These are phyloP conservation scores for Scopus umbretta DNA, from an alignment of 2,113 vertebrate genomes.

Conservation along the genomic window DNA sequence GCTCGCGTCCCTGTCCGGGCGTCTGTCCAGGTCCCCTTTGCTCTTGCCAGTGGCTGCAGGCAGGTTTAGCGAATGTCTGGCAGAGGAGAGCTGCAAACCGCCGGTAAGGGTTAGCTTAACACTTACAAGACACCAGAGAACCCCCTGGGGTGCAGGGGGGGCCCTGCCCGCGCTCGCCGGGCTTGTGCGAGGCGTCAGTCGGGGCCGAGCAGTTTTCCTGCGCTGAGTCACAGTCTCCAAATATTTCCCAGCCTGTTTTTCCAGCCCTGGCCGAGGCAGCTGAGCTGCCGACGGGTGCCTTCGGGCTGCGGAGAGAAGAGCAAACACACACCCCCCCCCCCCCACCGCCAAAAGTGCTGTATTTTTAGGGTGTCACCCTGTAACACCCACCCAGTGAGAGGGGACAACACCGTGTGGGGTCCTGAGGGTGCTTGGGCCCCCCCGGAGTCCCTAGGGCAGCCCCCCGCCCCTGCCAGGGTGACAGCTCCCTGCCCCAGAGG, in stretches of 20 bases:
- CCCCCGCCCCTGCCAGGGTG: no score
- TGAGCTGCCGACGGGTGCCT: background rate
- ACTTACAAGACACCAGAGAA: background rate
- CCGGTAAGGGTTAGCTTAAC: no score
- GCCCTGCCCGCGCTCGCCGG: background rate
- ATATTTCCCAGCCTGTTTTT: background rate
- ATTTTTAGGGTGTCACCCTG: background rate
- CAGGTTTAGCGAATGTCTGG: fast-evolving
- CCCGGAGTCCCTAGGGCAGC: background rate
- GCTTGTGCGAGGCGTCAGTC: background rate
- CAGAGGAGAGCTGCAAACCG: background rate
- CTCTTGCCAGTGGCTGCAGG: fast-evolving
- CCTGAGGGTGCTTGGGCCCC: background rate
- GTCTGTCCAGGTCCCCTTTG: background rate
- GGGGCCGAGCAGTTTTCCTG: background rate
- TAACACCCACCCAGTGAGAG: background rate
- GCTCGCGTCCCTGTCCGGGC: background rate
- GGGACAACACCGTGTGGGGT: background rate
- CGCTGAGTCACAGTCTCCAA: background rate
- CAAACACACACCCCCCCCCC: background rate
- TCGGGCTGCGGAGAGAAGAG: background rate
- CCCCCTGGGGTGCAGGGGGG: no score
- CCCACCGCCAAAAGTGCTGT: no score
- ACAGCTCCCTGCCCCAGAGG: background rate
- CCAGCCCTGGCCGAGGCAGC: background rate